Conservation (phyloP, 2,113 vertebrate species). For the Hypomesus transpacificus region DNA sequence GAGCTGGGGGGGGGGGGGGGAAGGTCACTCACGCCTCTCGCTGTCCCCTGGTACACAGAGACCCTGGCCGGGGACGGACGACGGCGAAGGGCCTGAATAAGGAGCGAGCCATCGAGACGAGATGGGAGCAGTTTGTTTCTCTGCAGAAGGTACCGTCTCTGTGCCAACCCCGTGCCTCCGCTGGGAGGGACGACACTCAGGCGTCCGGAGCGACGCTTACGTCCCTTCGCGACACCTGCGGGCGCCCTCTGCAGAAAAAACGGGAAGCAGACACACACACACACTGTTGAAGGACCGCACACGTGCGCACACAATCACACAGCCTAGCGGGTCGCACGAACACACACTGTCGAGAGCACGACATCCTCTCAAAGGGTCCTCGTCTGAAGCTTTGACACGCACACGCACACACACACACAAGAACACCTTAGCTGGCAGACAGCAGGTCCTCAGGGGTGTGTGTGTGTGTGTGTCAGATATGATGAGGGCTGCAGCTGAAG, state of each 20-base stretch:
- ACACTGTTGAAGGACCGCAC: not conserved
- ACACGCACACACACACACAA: not conserved
- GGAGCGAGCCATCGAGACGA: slow-evolving; percentile 63
- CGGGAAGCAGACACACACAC: slow-evolving; percentile 1
- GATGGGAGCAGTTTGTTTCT: slow-evolving; percentile 72
- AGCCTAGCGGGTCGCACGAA: not conserved
- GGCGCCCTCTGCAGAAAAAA: slow-evolving; percentile 18
- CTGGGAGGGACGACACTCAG: not conserved
- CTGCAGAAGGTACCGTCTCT: slow-evolving; percentile 37
- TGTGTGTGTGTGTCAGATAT: slow-evolving; percentile 53
- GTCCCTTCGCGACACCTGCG: not conserved
- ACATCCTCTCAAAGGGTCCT: not conserved
- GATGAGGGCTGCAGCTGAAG: slow-evolving; percentile 42
- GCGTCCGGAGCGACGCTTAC: not conserved
- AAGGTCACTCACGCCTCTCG: not conserved
- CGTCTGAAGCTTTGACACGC: slow-evolving; percentile 4
- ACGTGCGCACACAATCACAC: not conserved
- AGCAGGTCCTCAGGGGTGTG: slow-evolving; percentile 11
- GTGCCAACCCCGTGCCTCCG: not conserved
- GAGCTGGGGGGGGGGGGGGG: too few species aligned
- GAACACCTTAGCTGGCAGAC: not conserved
- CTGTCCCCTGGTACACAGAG: slow-evolving; percentile 56
- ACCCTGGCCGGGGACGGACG: slow-evolving; percentile 70
- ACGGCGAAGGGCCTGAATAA: slow-evolving; percentile 64
- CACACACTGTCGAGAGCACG: not conserved